Conservation (phyloP, 2,113 vertebrate species). For the Meles meles region DNA sequence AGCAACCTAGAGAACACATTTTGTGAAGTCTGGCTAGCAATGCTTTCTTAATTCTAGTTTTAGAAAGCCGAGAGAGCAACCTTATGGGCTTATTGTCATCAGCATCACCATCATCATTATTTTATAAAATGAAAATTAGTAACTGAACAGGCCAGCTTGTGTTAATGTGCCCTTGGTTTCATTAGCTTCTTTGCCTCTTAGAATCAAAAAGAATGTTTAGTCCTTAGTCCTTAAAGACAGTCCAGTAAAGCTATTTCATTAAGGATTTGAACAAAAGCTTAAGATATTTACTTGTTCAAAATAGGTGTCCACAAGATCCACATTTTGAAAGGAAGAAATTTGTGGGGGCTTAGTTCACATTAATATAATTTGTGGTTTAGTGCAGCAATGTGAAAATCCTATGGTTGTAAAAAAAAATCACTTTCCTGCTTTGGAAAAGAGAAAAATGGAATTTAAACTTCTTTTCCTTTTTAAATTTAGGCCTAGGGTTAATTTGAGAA, state of each 20-base stretch:
- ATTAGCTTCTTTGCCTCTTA: neutral
- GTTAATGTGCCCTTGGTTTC: neutral
- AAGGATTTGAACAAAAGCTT: neutral
- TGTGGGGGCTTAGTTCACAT: neutral
- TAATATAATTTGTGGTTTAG: neutral
- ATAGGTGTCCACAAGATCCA: neutral
- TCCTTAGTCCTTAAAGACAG: neutral
- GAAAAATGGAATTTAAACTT: neutral
- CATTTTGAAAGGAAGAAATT: neutral
- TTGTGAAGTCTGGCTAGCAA: neutral
- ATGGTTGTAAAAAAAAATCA: neutral
- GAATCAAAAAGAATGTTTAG: neutral
- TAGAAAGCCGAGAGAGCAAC: neutral
- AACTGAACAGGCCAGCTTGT: neutral
- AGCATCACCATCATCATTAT: neutral
- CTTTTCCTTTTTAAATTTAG: neutral
- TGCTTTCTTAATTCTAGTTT: conserved; percentile 9
- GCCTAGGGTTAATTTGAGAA: neutral
- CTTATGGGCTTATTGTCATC: neutral
- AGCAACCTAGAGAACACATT: neutral
- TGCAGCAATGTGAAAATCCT: neutral
- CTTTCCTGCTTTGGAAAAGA: neutral
- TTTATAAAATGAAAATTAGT: neutral
- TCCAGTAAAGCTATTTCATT: neutral
- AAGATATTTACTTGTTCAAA: neutral